A percentile compares a stretch with the other conserved stretches of the same genome.
Conservation (phyloP, 2,797 vertebrate genomes). For the Perodicticus potto region DNA sequence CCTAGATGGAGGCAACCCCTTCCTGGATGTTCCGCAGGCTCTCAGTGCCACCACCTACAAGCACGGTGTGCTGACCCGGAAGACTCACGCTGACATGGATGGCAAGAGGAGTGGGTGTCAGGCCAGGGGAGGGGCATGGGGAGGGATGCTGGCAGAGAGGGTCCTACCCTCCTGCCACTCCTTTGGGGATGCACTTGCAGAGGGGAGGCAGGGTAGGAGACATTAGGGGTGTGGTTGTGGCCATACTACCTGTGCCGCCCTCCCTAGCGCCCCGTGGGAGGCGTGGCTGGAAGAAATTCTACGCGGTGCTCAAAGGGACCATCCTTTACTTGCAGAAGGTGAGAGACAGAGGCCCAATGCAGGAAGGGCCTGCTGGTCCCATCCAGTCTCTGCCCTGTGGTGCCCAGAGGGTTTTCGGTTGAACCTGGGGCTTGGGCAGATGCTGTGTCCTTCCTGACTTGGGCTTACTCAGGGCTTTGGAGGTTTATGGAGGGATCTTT, state of each 20-base stretch:
- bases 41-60: conserved; percentile 97
- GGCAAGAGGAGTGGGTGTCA: conserved; percentile 95
- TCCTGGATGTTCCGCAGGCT: conserved; percentile 96
- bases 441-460: neutral
- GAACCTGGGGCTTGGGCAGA: neutral
- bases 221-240: neutral
- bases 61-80: conserved; percentile 95
- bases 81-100: conserved; percentile 98
- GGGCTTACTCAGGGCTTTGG: neutral
- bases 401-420: neutral
- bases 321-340: conserved; percentile 99
- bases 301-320: conserved; percentile 98
- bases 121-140: neutral
- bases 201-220: neutral
- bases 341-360: conserved; percentile 66
- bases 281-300: conserved; percentile 99
- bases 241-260: conserved; percentile 30
- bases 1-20: conserved; percentile 96
- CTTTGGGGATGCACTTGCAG: neutral
- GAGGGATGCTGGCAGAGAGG: conserved; percentile 49
- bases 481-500: neutral
- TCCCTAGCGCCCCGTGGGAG: conserved; percentile 95
- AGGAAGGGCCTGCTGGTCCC: neutral
- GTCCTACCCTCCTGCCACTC: neutral
- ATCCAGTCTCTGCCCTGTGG: neutral